Conservation (phyloP, 1,140 invertebrate genomes). For the Dreissena polymorpha region DNA sequence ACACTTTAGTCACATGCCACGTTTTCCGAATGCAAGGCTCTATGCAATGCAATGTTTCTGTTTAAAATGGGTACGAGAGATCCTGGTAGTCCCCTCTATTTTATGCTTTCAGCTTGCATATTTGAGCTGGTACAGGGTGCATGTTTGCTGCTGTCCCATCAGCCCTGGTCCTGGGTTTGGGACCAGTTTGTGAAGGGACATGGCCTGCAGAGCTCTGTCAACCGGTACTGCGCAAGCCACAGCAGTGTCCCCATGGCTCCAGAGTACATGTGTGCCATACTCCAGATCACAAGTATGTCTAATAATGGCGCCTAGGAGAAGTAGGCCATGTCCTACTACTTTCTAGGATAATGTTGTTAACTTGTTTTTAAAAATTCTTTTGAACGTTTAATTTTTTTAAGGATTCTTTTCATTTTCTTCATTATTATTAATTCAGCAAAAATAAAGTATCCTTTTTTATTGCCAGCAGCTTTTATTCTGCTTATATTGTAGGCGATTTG, state of each 20-base stretch:
- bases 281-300: slow-evolving; percentile 35
- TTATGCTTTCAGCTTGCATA: slow-evolving; percentile 19
- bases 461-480: background rate
- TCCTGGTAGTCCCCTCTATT: too few species aligned
- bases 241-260: slow-evolving; percentile 29
- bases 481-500: too few species aligned
- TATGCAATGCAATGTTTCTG: too few species aligned
- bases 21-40: too few species aligned
- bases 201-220: slow-evolving; percentile 28
- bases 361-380: background rate
- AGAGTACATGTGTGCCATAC: slow-evolving; percentile 33
- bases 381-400: background rate
- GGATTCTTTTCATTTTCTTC: background rate
- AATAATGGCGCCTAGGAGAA: background rate
- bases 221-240: slow-evolving; percentile 22
- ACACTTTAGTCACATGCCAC: too few species aligned
- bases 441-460: background rate
- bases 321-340: background rate
- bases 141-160: slow-evolving; percentile 12
- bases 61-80: too few species aligned
- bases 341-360: background rate
- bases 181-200: slow-evolving; percentile 15
- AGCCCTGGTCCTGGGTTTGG: slow-evolving; percentile 32
- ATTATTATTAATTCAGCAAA: background rate
- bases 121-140: slow-evolving; percentile 30